Percentiles rank a stretch among this genome's conserved stretches.
Evolutionary conservation across 2,888 invertebrate species (phyloP).

Genomic region (Hybos culiciformis): DNA sequence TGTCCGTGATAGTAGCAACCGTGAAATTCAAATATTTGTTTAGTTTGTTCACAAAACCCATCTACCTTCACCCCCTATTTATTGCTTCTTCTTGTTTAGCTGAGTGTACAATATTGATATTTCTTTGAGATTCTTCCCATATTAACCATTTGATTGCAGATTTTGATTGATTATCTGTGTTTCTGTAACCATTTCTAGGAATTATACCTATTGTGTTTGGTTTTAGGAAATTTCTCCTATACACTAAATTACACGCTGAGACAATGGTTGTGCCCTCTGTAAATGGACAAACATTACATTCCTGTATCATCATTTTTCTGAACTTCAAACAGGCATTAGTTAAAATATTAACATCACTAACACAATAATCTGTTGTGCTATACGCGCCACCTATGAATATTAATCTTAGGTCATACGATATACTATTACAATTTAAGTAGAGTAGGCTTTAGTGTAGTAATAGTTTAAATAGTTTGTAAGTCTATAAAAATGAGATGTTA

Average conservation of each 20-base stretch:
- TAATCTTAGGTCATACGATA: too few species aligned
- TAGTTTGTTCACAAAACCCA: background rate
- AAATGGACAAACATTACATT: conserved; percentile 4
- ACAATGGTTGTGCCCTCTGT: background rate
- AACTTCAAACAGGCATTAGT: conserved; percentile 7
- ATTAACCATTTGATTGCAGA: background rate
- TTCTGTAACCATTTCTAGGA: background rate
- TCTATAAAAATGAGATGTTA: too few species aligned
- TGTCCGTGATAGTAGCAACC: conserved; percentile 6
- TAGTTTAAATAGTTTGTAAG: too few species aligned
- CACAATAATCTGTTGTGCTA: too few species aligned
- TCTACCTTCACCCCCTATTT: background rate
- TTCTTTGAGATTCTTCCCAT: too few species aligned
- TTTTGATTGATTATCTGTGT: background rate
- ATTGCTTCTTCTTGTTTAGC: background rate
- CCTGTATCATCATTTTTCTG: conserved; percentile 1
- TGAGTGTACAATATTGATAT: background rate
- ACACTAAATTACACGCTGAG: background rate
- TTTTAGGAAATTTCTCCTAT: background rate
- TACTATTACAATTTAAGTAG: too few species aligned
- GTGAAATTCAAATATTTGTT: background rate
- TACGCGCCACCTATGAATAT: too few species aligned
- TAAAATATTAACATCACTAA: too few species aligned
- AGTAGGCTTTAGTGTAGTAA: too few species aligned
- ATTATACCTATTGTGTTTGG: background rate